Evolutionary conservation across 2,797 vertebrate genomes (phyloP).

Genomic region (Girardinus metallicus): DNA sequence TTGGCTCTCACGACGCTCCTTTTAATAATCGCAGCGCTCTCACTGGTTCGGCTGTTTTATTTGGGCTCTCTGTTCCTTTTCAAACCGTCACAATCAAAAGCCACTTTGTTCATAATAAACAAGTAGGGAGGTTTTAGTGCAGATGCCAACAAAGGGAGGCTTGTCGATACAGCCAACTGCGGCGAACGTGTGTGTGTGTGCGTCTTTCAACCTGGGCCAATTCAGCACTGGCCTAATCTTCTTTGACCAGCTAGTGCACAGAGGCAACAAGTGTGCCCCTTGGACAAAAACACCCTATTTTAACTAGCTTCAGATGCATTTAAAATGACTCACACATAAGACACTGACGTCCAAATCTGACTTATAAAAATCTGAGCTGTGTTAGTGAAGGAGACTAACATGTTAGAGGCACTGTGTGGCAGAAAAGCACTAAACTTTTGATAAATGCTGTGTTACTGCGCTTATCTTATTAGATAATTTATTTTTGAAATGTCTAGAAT

Average conservation of each 20-base stretch:
- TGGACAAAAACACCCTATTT: constrained; percentile 8
- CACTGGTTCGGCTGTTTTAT: constrained; percentile 14
- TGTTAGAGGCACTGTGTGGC: no score
- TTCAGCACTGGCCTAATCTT: constrained; percentile 46
- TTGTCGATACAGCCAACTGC: constrained; percentile 55
- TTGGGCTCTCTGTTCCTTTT: constrained; percentile 21
- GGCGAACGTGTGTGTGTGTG: constrained; percentile 10
- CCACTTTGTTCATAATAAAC: constrained; percentile 55
- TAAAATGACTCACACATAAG: not conserved
- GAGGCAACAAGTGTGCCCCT: constrained; percentile 37
- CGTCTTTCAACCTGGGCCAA: constrained; percentile 28
- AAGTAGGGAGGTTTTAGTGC: constrained; percentile 50
- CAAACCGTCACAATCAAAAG: constrained; percentile 54
- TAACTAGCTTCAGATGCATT: not conserved
- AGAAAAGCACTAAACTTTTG: no score
- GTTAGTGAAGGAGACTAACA: not conserved
- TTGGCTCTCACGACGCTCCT: constrained; percentile 22
- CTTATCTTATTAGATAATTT: no score
- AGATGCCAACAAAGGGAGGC: constrained; percentile 66
- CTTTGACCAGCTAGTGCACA: constrained; percentile 58
- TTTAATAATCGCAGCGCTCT: constrained; percentile 23
- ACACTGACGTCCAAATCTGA: not conserved
- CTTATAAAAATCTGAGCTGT: not conserved
- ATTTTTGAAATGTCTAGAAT: no score
- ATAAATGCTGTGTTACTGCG: no score